Conservation (phyloP, 2,888 invertebrate genomes). For the Lydus trimaculatus region DNA sequence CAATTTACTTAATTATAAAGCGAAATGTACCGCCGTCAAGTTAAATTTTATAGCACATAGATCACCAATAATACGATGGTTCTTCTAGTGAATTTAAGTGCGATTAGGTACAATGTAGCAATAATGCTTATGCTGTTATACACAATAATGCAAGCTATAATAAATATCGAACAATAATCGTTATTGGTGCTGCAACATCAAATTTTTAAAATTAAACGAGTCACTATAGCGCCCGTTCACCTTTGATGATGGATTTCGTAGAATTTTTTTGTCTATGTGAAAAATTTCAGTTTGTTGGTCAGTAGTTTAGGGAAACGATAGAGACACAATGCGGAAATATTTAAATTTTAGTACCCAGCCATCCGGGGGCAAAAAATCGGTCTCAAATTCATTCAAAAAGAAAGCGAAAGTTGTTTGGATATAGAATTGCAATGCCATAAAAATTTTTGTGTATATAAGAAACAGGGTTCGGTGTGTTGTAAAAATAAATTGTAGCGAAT, state of each 20-base stretch:
- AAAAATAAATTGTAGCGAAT: conserved; percentile 44
- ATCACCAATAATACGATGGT: too few species aligned
- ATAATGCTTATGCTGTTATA: not conserved
- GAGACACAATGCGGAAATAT: conserved; percentile 28
- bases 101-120: not conserved
- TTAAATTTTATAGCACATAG: not conserved
- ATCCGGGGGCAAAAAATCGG: conserved; percentile 17
- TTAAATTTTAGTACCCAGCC: conserved; percentile 19
- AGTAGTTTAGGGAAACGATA: not conserved
- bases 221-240: too few species aligned
- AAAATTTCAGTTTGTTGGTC: not conserved
- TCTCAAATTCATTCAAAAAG: conserved; percentile 18
- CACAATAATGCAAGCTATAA: too few species aligned
- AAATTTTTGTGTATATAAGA: conserved; percentile 35
- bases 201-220: too few species aligned
- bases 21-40: not conserved
- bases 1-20: conserved; percentile 4
- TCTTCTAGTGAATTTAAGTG: not conserved
- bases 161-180: too few species aligned
- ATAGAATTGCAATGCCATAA: conserved; percentile 37
- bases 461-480: conserved; percentile 37
- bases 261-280: too few species aligned
- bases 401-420: conserved; percentile 47
- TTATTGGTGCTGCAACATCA: too few species aligned
- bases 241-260: too few species aligned